Evolutionary conservation across 2,888 invertebrate genomes (phyloP).

Genomic region (Oasisia sp.): DNA sequence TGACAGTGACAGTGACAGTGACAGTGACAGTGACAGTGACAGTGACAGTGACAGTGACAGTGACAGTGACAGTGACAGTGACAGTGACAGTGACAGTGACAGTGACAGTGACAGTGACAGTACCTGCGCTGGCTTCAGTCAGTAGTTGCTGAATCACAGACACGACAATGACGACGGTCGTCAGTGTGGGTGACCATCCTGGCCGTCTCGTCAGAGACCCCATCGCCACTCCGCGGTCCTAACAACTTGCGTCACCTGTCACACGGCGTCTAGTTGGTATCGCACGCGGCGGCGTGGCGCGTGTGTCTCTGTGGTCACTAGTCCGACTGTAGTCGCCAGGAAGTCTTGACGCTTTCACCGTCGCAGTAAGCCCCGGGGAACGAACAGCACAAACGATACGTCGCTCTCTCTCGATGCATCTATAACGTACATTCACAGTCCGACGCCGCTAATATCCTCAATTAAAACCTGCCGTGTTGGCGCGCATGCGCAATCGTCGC

Average conservation of each 20-base stretch:
- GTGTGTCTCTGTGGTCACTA: not conserved
- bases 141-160: not conserved
- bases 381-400: not conserved
- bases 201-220: not conserved
- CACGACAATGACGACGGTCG: not conserved
- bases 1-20: not conserved
- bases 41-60: not conserved
- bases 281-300: not conserved
- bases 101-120: not conserved
- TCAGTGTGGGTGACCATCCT: not conserved
- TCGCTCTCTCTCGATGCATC: not conserved
- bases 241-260: not conserved
- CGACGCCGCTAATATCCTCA: constrained; percentile 17
- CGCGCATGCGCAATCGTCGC: constrained; percentile 10
- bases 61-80: too few species aligned
- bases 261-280: not conserved
- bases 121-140: constrained; percentile 17
- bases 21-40: not conserved
- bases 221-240: not conserved
- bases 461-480: not conserved
- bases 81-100: not conserved
- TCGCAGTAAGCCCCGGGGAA: not conserved
- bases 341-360: not conserved
- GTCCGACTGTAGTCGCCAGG: not conserved
- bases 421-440: not conserved